phyloP scores from a whole-genome alignment of 2,888 invertebrate species.

The Ophonus ardosiacus region DNA sequence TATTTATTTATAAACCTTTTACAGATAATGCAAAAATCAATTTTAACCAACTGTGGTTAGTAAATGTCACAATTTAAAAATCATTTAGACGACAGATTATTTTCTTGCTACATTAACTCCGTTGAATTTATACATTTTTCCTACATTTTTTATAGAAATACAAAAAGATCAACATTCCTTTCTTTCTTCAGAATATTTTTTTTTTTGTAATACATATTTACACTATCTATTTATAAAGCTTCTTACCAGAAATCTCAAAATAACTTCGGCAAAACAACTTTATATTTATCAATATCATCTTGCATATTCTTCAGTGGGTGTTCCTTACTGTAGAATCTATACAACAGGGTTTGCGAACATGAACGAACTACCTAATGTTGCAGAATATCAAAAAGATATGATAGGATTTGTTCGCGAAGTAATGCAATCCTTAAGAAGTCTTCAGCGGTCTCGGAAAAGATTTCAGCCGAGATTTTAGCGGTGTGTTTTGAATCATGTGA shows the following conservation, averaged over 20 bases:
- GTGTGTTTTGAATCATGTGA: conserved; percentile 9
- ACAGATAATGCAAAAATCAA: no score
- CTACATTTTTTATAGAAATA: background rate
- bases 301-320: background rate
- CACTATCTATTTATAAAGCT: background rate
- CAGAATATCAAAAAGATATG: conserved; percentile 5
- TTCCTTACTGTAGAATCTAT: background rate
- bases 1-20: no score
- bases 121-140: background rate
- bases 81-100: background rate
- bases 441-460: background rate
- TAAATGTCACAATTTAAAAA: background rate
- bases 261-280: background rate
- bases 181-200: background rate
- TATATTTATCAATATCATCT: background rate
- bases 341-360: background rate
- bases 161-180: background rate
- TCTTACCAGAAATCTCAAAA: background rate
- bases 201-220: background rate
- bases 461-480: background rate
- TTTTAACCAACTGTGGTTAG: no score
- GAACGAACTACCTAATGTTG: background rate
- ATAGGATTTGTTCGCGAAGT: conserved; percentile 14
- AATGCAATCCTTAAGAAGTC: background rate
- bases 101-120: background rate